Evolutionary conservation across 2,888 invertebrate genomes (phyloP).

Genomic region (Idaea biselata): DNA sequence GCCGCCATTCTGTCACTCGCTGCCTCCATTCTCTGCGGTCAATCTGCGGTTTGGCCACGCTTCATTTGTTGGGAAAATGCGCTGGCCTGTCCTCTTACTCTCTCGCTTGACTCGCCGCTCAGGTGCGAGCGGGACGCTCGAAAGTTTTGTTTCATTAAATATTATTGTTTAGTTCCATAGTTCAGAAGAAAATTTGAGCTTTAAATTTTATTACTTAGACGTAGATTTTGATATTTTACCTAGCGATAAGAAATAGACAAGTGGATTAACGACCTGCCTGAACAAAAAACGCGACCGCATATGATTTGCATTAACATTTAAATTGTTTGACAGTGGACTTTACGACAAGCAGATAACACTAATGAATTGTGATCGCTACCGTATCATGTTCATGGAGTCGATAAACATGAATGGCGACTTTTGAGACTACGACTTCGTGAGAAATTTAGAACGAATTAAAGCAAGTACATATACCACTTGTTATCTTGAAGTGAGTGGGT

Average conservation of each 20-base stretch:
- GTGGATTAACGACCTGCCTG: neutral
- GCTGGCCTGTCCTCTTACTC: slow-evolving; percentile 57
- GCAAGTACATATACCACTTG: neutral
- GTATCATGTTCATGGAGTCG: slow-evolving; percentile 16
- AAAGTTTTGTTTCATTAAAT: slow-evolving; percentile 73
- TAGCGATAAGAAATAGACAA: slow-evolving; percentile 3
- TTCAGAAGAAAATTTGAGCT: slow-evolving; percentile 75
- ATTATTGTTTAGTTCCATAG: slow-evolving; percentile 77
- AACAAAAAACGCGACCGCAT: slow-evolving; percentile 14
- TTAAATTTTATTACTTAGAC: slow-evolving; percentile 57
- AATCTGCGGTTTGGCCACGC: slow-evolving; percentile 81
- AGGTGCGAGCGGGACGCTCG: slow-evolving; percentile 54
- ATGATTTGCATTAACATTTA: slow-evolving; percentile 24
- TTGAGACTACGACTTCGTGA: slow-evolving; percentile 4
- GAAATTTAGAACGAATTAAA: slow-evolving; percentile 15
- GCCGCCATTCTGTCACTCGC: slow-evolving; percentile 80
- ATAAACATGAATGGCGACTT: slow-evolving; percentile 14
- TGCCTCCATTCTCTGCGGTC: slow-evolving; percentile 81
- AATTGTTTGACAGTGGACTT: slow-evolving; percentile 26
- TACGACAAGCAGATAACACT: slow-evolving; percentile 45
- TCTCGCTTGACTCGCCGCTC: slow-evolving; percentile 26
- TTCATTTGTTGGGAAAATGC: slow-evolving; percentile 81
- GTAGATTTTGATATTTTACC: slow-evolving; percentile 39
- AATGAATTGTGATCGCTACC: slow-evolving; percentile 44
- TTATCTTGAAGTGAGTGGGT: slow-evolving; percentile 15